Evolutionary conservation across 2,797 vertebrate genomes (phyloP).

Genomic region (Intellagama lesueurii): DNA sequence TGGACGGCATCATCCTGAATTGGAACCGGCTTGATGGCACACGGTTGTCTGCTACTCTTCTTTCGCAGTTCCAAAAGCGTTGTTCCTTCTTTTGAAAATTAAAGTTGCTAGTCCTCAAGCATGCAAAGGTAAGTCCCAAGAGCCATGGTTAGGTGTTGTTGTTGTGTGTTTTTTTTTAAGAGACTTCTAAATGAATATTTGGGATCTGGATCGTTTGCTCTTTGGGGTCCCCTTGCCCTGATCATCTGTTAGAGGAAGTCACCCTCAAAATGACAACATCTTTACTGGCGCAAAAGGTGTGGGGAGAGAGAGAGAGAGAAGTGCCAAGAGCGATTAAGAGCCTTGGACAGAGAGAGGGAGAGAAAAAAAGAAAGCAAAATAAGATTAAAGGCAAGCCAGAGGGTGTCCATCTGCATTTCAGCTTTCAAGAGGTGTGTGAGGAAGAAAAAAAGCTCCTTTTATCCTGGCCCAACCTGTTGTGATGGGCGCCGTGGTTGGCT

Average conservation of each 20-base stretch:
- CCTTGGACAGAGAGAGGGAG: background rate
- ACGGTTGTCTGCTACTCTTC: too few species aligned
- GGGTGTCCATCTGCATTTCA: constrained; percentile 55
- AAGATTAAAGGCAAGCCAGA: constrained; percentile 62
- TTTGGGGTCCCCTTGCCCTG: background rate
- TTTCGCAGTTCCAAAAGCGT: too few species aligned
- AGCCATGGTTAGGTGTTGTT: too few species aligned
- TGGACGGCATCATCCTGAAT: too few species aligned
- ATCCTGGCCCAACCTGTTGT: constrained; percentile 73
- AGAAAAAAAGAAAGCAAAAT: background rate
- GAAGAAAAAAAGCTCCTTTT: constrained; percentile 73
- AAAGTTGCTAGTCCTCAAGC: background rate
- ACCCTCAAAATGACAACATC: background rate
- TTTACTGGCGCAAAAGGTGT: background rate
- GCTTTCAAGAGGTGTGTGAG: constrained; percentile 71
- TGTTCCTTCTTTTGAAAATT: too few species aligned
- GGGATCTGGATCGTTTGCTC: background rate
- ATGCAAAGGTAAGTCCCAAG: background rate
- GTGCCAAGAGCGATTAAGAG: background rate
- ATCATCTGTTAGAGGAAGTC: background rate
- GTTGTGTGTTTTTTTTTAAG: background rate
- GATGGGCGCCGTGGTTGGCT: constrained; percentile 68
- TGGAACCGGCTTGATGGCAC: too few species aligned
- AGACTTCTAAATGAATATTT: background rate
- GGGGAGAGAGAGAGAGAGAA: too few species aligned